These are phyloP conservation scores for Mesoligia furuncula DNA, from an alignment of 2,888 invertebrate species.

Conservation along the genomic window DNA sequence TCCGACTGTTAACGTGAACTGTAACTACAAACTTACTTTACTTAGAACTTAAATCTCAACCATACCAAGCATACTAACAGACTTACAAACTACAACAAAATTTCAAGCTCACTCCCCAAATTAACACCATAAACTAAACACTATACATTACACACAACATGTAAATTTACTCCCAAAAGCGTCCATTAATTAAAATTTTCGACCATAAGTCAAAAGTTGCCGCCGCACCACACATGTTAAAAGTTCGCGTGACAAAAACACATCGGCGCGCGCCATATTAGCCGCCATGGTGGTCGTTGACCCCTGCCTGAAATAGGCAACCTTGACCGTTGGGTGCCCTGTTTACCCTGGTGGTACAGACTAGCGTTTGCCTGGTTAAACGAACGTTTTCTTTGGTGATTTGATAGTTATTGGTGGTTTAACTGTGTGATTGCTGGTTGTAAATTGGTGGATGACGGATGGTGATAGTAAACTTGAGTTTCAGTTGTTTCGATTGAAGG, in stretches of 20 bases:
- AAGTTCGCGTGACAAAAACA: slow-evolving; percentile 80
- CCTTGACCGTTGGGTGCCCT: slow-evolving; percentile 83
- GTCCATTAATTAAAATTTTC: slow-evolving; percentile 55
- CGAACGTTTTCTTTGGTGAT: neutral
- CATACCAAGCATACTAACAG: neutral
- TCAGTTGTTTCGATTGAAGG: neutral
- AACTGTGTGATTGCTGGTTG: slow-evolving; percentile 9
- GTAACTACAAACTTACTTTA: no score
- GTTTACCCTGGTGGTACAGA: slow-evolving; percentile 64
- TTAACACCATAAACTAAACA: slow-evolving; percentile 15
- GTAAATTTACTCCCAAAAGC: slow-evolving; percentile 48
- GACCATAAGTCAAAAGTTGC: slow-evolving; percentile 51
- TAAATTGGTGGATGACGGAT: slow-evolving; percentile 32
- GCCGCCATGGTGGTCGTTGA: slow-evolving; percentile 73
- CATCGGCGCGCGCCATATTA: slow-evolving; percentile 65
- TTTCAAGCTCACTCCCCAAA: slow-evolving; percentile 6
- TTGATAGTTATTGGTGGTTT: neutral
- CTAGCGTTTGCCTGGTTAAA: slow-evolving; percentile 11
- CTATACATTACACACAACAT: slow-evolving; percentile 37
- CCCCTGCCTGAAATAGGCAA: slow-evolving; percentile 83
- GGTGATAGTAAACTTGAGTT: slow-evolving; percentile 24
- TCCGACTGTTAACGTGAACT: no score
- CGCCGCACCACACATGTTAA: slow-evolving; percentile 73
- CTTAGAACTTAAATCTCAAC: neutral
- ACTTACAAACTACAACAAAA: neutral